Conservation (phyloP, 1,140 invertebrate species). For the Scylla paramamosain region DNA sequence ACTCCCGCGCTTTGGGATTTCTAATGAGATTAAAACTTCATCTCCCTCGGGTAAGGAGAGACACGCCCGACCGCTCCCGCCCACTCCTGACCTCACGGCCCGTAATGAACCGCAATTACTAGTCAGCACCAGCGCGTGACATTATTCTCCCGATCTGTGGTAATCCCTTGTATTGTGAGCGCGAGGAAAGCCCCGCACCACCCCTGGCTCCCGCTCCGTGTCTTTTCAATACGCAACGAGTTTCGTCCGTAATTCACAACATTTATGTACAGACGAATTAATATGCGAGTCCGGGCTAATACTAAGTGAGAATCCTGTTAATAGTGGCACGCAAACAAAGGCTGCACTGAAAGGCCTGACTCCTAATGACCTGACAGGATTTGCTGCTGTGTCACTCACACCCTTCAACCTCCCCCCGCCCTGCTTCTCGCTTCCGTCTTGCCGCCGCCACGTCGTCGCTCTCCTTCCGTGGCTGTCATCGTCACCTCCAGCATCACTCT, state of each 20-base stretch:
- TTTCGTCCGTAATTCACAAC: no score
- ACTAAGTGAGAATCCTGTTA: neutral
- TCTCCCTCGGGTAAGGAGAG: neutral
- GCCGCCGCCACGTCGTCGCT: neutral
- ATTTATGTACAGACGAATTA: no score
- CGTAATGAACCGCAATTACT: neutral
- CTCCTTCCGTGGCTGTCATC: neutral
- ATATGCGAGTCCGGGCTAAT: neutral
- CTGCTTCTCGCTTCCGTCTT: neutral
- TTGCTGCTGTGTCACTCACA: neutral
- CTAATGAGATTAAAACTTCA: neutral
- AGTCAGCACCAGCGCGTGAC: neutral
- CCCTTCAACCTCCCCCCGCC: neutral
- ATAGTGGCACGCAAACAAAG: neutral
- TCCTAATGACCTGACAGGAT: neutral
- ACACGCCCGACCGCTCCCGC: neutral
- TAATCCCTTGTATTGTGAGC: neutral
- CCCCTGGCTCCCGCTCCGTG: neutral
- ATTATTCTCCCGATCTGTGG: neutral
- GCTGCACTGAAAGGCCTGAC: neutral
- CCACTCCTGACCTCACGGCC: neutral
- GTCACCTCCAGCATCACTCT: neutral
- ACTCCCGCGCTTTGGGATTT: neutral
- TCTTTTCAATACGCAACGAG: neutral
- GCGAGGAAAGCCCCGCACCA: neutral